These are phyloP conservation scores for Drosophila borborema DNA, from an alignment of 2,888 invertebrate genomes.

Conservation along the genomic window DNA sequence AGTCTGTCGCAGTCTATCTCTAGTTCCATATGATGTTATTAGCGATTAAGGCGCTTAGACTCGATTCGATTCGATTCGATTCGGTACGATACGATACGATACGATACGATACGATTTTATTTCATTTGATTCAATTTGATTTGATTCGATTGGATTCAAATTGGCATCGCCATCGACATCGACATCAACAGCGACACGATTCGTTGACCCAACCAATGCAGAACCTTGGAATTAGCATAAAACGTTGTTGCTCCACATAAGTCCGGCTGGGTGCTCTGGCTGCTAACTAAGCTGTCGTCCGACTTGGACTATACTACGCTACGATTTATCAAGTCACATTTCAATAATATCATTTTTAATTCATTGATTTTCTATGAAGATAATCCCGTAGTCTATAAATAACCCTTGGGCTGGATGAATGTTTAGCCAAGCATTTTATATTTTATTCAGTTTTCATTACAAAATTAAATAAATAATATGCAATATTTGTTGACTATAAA, in stretches of 20 bases:
- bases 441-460: too few relatives aligned
- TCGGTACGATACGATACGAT: too few relatives aligned
- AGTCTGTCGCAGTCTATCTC: constrained; percentile 1
- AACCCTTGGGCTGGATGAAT: too few relatives aligned
- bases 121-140: constrained; percentile 31
- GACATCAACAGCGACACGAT: constrained; percentile 46
- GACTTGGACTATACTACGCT: constrained; percentile 17
- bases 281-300: constrained; percentile 6
- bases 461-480: too few relatives aligned
- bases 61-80: constrained; percentile 21
- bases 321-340: constrained; percentile 4
- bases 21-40: constrained; percentile 19
- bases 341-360: background rate
- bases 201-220: constrained; percentile 79
- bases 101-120: constrained; percentile 28
- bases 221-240: constrained; percentile 78
- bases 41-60: constrained; percentile 44
- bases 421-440: too few relatives aligned
- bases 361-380: background rate
- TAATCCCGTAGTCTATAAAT: background rate
- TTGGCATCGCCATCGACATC: constrained; percentile 40
- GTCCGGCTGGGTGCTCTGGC: constrained; percentile 39
- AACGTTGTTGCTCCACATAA: constrained; percentile 69
- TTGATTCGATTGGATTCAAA: constrained; percentile 18
- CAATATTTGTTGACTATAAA: too few relatives aligned